These are phyloP conservation scores for Acronicta aceris DNA, from an alignment of 2,888 invertebrate species.

Conservation along the genomic window DNA sequence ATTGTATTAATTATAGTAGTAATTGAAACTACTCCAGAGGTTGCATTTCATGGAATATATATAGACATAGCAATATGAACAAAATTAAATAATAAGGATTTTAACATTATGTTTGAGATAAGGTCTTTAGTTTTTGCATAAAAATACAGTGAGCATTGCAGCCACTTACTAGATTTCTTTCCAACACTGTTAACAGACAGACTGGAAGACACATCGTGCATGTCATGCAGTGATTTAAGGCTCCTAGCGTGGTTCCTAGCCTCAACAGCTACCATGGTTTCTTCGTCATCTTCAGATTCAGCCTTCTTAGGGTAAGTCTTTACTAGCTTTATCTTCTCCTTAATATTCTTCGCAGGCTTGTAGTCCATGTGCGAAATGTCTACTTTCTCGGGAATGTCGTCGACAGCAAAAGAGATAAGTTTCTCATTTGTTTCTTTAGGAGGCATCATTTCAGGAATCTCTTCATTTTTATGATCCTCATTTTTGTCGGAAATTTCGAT, in stretches of 20 bases:
- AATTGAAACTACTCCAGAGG: no score
- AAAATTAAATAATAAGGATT: no score
- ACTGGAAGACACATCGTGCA: conserved; percentile 89
- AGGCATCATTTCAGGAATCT: conserved; percentile 74
- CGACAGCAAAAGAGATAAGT: conserved; percentile 85
- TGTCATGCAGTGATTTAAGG: conserved; percentile 74
- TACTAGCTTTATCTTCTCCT: conserved; percentile 87
- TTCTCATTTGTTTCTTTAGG: conserved; percentile 87
- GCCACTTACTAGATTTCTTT: conserved; percentile 81
- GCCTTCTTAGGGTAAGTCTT: conserved; percentile 86
- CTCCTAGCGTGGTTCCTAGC: conserved; percentile 85
- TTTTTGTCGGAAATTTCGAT: conserved; percentile 74
- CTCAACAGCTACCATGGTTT: conserved; percentile 90
- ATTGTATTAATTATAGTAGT: no score
- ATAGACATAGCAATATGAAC: no score
- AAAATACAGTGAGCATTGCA: not conserved
- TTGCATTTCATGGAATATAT: no score
- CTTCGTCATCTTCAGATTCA: conserved; percentile 85
- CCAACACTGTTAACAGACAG: conserved; percentile 90
- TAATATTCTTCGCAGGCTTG: conserved; percentile 85
- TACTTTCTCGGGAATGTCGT: conserved; percentile 83
- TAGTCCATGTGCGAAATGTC: conserved; percentile 74
- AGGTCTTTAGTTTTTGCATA: not conserved
- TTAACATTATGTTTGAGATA: no score
- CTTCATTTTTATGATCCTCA: conserved; percentile 71